Conservation (phyloP, 2,888 invertebrate species). For the Chydorus sphaericus region DNA sequence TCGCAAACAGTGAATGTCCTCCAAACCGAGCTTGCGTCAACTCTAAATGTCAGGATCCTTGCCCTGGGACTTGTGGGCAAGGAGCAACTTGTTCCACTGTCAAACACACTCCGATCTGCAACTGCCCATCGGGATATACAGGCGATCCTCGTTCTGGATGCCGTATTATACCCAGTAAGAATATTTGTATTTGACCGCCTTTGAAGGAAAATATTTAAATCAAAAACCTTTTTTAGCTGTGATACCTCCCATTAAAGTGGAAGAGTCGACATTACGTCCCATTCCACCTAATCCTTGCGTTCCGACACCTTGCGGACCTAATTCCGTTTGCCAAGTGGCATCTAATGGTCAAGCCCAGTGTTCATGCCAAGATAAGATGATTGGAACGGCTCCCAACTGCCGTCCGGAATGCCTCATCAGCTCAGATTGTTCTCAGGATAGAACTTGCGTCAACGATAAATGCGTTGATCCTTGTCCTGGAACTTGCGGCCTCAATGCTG, state of each 20-base stretch:
- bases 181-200: no score
- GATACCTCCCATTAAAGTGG: constrained; percentile 5
- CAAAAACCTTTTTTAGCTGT: constrained; percentile 16
- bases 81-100: constrained; percentile 63
- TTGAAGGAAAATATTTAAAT: not conserved
- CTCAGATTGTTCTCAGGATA: constrained; percentile 56
- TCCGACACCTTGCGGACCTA: constrained; percentile 35
- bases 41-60: constrained; percentile 73
- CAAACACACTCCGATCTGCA: constrained; percentile 52
- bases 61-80: constrained; percentile 63
- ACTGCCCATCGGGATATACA: constrained; percentile 41
- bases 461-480: constrained; percentile 61
- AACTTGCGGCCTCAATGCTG: constrained; percentile 42
- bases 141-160: constrained; percentile 42
- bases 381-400: constrained; percentile 42
- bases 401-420: constrained; percentile 67
- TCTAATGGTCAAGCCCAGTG: constrained; percentile 54
- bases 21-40: constrained; percentile 51
- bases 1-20: constrained; percentile 49
- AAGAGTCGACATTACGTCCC: not conserved
- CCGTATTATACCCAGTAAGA: constrained; percentile 8
- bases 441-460: constrained; percentile 39
- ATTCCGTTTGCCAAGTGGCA: constrained; percentile 43
- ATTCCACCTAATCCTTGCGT: constrained; percentile 7
- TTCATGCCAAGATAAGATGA: constrained; percentile 37